Conservation (phyloP, 2,113 vertebrate genomes). For the Siniperca knerii region DNA sequence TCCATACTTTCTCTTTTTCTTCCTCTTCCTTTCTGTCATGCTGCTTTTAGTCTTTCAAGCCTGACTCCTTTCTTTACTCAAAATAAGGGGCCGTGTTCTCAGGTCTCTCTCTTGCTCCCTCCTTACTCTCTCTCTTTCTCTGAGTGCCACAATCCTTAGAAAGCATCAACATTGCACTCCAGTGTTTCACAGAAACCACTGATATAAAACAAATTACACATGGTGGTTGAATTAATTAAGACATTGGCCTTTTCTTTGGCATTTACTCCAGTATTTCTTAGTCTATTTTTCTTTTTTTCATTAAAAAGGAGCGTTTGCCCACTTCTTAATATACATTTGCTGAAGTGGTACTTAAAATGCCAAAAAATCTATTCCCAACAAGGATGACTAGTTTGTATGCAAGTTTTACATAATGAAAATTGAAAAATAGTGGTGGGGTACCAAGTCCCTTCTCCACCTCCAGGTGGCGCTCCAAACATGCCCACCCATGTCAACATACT, state of each 20-base stretch:
- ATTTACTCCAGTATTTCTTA: conserved; percentile 59
- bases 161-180: conserved; percentile 66
- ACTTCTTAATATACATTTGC: conserved; percentile 36
- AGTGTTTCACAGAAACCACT: conserved; percentile 58
- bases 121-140: conserved; percentile 37
- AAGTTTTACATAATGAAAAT: conserved; percentile 45
- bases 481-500: conserved; percentile 17
- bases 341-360: conserved; percentile 58
- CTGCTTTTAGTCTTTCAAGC: conserved; percentile 37
- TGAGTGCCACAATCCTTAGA: conserved; percentile 75
- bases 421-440: background rate
- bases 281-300: conserved; percentile 19
- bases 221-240: conserved; percentile 33
- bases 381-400: conserved; percentile 55
- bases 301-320: conserved; percentile 17
- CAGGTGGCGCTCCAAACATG: conserved; percentile 39
- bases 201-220: conserved; percentile 2
- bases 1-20: conserved; percentile 8
- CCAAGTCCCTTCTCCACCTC: conserved; percentile 16
- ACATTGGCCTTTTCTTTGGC: conserved; percentile 50
- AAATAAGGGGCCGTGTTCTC: conserved; percentile 58
- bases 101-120: conserved; percentile 58
- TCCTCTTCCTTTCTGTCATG: conserved; percentile 18
- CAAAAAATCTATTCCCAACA: conserved; percentile 57
- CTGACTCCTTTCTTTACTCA: conserved; percentile 37